Conservation (phyloP, 2,888 invertebrate genomes). For the Uropetala carovei region DNA sequence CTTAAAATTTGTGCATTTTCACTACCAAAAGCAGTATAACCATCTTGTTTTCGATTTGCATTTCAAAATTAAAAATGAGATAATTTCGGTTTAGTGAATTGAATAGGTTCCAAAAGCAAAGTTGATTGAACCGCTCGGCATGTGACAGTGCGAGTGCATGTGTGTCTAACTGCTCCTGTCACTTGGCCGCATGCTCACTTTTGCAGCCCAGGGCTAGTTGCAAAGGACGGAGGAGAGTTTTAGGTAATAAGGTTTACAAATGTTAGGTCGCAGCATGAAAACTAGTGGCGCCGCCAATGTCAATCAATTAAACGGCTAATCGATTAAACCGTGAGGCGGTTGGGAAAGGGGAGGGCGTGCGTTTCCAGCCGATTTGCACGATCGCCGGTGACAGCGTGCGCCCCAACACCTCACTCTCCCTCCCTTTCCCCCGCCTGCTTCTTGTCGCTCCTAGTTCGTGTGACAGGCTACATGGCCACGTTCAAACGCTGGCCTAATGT, state of each 20-base stretch:
- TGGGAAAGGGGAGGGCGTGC: neutral
- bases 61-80: too few relatives aligned
- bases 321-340: slow-evolving; percentile 27
- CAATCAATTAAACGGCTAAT: slow-evolving; percentile 39
- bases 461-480: too few relatives aligned
- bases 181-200: neutral
- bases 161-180: slow-evolving; percentile 10
- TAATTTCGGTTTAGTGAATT: too few relatives aligned
- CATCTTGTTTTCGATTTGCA: too few relatives aligned
- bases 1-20: too few relatives aligned
- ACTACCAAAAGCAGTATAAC: too few relatives aligned
- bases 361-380: neutral
- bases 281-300: slow-evolving; percentile 33
- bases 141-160: neutral
- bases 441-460: too few relatives aligned
- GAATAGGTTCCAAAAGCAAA: too few relatives aligned
- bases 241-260: slow-evolving; percentile 28
- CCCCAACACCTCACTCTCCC: too few relatives aligned
- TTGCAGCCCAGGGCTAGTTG: neutral
- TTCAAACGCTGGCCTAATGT: too few relatives aligned
- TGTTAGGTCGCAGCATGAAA: neutral
- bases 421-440: too few relatives aligned
- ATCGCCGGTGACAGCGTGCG: neutral
- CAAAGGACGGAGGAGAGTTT: neutral
- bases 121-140: neutral